phyloP scores from a whole-genome alignment of 2,113 vertebrate genomes.

The human region GRCh38 chr2:201796001-201796500 shows the following conservation, averaged over 20 bases:
- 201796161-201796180: background rate
- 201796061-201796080: constrained; percentile 55
- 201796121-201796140: background rate
- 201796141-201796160: background rate
- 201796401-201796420: background rate
- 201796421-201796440: background rate
- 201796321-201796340: background rate
- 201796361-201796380: background rate
- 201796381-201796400: background rate
- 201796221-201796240: background rate
- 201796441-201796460: background rate
- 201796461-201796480: background rate
- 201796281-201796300: background rate
- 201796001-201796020: background rate
- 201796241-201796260: background rate
- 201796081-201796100: constrained; percentile 43
- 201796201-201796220: background rate
- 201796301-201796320: background rate
- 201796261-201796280: background rate
- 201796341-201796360: background rate
- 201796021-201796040: background rate
- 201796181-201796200: background rate
- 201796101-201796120: background rate
- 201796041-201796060: constrained; percentile 4
- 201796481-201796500: background rate